phyloP scores from a whole-genome alignment of 2,888 invertebrate species.

The Odiellus spinosus region DNA sequence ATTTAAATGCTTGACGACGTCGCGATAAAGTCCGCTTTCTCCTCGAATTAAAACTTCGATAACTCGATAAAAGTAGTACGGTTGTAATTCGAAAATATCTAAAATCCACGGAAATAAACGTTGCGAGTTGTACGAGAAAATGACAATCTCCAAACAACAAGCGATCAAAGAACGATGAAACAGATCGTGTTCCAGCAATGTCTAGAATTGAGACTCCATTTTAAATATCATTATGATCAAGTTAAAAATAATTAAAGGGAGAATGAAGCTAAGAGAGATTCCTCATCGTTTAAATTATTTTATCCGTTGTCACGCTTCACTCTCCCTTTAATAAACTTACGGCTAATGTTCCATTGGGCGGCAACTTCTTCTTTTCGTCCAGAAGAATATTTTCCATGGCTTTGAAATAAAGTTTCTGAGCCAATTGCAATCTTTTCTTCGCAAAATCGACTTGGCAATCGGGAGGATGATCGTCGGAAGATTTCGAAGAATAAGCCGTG shows the following conservation, averaged over 20 bases:
- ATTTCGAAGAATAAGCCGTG: slow-evolving; percentile 39
- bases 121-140: slow-evolving; percentile 72
- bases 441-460: slow-evolving; percentile 45
- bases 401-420: slow-evolving; percentile 68
- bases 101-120: slow-evolving; percentile 78
- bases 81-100: slow-evolving; percentile 48
- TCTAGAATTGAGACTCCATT: slow-evolving; percentile 36
- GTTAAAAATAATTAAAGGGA: too few relatives aligned
- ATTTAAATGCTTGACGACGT: slow-evolving; percentile 86
- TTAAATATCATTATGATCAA: too few relatives aligned
- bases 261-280: too few relatives aligned
- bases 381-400: slow-evolving; percentile 68
- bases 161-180: slow-evolving; percentile 75
- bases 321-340: slow-evolving; percentile 41
- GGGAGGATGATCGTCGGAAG: slow-evolving; percentile 29
- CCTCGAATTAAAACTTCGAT: slow-evolving; percentile 85
- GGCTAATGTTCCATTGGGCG: slow-evolving; percentile 50
- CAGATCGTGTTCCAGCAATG: slow-evolving; percentile 55
- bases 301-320: too few relatives aligned
- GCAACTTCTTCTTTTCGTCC: slow-evolving; percentile 49
- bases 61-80: slow-evolving; percentile 88
- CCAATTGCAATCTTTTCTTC: slow-evolving; percentile 43
- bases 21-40: slow-evolving; percentile 69
- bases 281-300: too few relatives aligned
- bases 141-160: slow-evolving; percentile 78